phyloP scores from a whole-genome alignment of 2,797 vertebrate genomes.

The Gallinago solitaria region DNA sequence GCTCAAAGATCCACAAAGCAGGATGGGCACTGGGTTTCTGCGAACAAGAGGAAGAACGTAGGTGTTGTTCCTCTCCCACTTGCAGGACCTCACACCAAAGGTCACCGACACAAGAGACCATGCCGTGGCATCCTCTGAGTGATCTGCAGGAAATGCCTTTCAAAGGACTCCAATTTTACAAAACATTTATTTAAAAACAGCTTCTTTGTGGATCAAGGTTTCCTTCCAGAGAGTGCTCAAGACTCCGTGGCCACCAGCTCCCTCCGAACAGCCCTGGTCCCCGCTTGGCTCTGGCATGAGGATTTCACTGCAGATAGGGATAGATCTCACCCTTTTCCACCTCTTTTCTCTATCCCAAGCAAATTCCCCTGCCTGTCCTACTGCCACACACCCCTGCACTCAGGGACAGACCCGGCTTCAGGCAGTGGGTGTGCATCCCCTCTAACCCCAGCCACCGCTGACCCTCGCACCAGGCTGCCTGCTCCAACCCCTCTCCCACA shows the following conservation, averaged over 20 bases:
- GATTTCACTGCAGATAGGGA: neutral
- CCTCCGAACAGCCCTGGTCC: fast-evolving
- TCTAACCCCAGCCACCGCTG: neutral
- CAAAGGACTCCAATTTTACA: neutral
- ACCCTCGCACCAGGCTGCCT: too few relatives aligned
- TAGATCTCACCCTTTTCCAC: neutral
- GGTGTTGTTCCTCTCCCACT: neutral
- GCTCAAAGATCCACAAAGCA: fast-evolving
- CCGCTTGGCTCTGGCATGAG: neutral
- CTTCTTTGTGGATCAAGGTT: neutral
- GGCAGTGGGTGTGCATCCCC: neutral
- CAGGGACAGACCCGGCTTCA: fast-evolving
- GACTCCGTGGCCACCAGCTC: neutral
- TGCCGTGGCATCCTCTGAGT: neutral
- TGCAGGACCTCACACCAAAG: neutral
- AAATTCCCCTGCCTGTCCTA: neutral
- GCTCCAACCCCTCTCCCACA: neutral
- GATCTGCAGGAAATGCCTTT: neutral
- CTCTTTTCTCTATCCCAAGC: neutral
- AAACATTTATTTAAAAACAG: neutral
- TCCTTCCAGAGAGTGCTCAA: neutral
- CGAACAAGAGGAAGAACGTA: fast-evolving
- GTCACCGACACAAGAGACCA: neutral
- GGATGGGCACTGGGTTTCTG: neutral
- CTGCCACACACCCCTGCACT: neutral